Evolutionary conservation across 2,888 invertebrate genomes (phyloP).

Genomic region (Esperia sulphurella): DNA sequence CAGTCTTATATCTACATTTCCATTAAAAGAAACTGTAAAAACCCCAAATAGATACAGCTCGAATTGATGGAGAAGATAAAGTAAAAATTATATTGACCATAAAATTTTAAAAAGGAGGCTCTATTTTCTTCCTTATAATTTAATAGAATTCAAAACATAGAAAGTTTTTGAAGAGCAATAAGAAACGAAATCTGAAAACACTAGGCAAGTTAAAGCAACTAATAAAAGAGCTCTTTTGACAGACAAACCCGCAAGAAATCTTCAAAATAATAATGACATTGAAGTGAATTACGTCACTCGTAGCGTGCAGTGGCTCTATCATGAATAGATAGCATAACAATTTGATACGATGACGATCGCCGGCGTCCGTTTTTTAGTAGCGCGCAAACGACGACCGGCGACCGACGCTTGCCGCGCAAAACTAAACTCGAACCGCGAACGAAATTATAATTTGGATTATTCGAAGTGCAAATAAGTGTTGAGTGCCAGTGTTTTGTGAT

Average conservation of each 20-base stretch:
- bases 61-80: too few species aligned
- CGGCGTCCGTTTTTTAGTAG: conserved; percentile 50
- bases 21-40: too few species aligned
- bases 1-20: too few species aligned
- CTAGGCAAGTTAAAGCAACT: too few species aligned
- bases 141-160: too few species aligned
- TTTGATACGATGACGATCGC: conserved; percentile 49
- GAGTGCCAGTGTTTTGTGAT: conserved; percentile 45
- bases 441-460: conserved; percentile 42
- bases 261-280: not conserved
- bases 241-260: not conserved
- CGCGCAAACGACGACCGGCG: conserved; percentile 57
- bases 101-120: too few species aligned
- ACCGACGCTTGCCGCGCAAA: conserved; percentile 48
- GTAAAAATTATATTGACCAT: too few species aligned
- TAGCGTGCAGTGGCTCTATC: conserved; percentile 2
- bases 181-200: too few species aligned
- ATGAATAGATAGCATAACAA: conserved; percentile 33
- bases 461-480: conserved; percentile 42
- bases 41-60: too few species aligned
- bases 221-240: not conserved
- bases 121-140: too few species aligned
- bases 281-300: conserved; percentile 3
- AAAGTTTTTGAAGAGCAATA: too few species aligned
- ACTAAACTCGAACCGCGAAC: conserved; percentile 18